A percentile compares a stretch with the other conserved stretches of the same genome.
phyloP scores from a whole-genome alignment of 2,113 vertebrate species.

The Hemibagrus wyckioides region DNA sequence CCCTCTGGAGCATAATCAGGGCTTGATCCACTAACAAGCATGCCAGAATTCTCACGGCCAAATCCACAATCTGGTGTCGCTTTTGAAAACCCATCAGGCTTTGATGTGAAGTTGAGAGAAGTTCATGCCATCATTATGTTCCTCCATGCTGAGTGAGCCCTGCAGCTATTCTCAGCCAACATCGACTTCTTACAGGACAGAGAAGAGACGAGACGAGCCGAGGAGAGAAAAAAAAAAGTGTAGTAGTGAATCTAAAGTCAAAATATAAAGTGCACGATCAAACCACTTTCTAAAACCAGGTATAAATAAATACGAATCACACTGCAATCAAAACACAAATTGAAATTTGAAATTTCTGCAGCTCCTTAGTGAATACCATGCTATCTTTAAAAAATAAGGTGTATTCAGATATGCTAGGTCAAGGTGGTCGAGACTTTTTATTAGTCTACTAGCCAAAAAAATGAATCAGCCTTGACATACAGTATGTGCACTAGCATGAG shows the following conservation, averaged over 20 bases:
- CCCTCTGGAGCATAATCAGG: conserved; percentile 26
- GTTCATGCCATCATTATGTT: conserved; percentile 30
- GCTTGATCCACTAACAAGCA: conserved; percentile 27
- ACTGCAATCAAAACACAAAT: background rate
- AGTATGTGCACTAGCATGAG: background rate
- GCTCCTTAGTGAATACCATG: background rate
- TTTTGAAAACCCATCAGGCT: conserved; percentile 27
- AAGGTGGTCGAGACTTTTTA: background rate
- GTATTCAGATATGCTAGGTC: background rate
- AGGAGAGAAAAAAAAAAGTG: background rate
- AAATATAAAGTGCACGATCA: background rate
- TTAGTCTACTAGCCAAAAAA: background rate
- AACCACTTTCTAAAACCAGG: background rate
- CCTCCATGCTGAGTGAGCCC: conserved; percentile 36
- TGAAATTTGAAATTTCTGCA: background rate
- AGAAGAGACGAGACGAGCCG: background rate
- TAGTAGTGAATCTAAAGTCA: background rate
- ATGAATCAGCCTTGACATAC: background rate
- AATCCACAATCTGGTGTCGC: conserved; percentile 13
- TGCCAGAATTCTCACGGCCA: conserved; percentile 1
- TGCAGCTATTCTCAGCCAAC: conserved; percentile 22
- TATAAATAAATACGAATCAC: background rate
- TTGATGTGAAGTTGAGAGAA: conserved; percentile 33
- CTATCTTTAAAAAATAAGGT: background rate
- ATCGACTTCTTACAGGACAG: background rate